These are phyloP conservation scores for Willisornis vidua DNA, from an alignment of 2,113 vertebrate species.

Conservation along the genomic window DNA sequence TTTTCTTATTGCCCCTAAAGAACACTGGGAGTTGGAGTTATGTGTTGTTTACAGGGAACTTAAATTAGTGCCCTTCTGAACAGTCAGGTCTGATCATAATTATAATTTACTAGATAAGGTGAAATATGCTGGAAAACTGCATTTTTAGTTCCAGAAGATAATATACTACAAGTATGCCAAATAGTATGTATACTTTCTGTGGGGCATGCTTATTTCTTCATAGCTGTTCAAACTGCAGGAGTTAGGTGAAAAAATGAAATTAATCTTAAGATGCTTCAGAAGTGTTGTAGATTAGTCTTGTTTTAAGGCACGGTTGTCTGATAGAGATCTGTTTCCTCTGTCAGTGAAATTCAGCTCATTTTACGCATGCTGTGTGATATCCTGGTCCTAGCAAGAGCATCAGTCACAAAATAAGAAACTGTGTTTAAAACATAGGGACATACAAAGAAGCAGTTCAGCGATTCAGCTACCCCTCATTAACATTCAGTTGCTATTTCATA, in stretches of 20 bases:
- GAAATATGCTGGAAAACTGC: background rate
- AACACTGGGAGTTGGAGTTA: background rate
- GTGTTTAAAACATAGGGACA: background rate
- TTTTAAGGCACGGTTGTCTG: background rate
- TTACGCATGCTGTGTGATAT: background rate
- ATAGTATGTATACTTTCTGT: background rate
- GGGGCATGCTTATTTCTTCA: background rate
- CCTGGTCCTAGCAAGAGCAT: background rate
- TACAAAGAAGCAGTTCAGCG: conserved; percentile 9
- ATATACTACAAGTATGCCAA: background rate
- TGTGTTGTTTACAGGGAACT: background rate
- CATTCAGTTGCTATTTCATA: conserved; percentile 52
- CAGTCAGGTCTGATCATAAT: background rate
- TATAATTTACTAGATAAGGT: background rate
- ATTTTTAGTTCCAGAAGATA: background rate
- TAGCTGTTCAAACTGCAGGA: background rate
- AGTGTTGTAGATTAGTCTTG: background rate
- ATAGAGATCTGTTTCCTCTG: background rate
- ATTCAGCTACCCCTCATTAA: conserved; percentile 33
- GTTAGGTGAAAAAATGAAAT: background rate
- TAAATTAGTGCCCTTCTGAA: background rate
- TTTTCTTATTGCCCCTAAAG: background rate
- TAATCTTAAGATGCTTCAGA: background rate
- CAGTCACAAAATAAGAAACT: background rate
- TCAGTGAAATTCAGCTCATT: background rate